Evolutionary conservation across 2,797 vertebrate genomes (phyloP), one percentile per base, ranked within the genome.

Genomic region (Percopsis omiscomaycus): DNA sequence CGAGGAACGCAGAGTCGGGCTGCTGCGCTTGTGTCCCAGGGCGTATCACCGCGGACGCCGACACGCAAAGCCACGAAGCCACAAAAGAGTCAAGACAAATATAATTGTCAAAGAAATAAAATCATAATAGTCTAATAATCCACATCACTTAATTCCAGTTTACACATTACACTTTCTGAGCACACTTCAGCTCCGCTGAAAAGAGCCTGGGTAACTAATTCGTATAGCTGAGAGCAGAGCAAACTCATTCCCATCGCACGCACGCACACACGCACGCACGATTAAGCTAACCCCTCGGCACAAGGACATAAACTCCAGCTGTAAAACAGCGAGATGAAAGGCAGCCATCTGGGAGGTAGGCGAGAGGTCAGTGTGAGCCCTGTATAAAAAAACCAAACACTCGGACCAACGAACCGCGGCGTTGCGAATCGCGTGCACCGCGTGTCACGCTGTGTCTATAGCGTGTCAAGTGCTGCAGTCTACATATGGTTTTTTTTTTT

Each of bases 301-400:
- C 50, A 22, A 11, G 13, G 4, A 29, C 32, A 9, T 14, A 14
- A 32, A 22, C 57, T 16, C 50, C 58, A 64, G 68, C 69, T 80
- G 51, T 10, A 59, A 66, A 1, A 59, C 63, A 49, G 28, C 0
- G 59, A 68, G 65, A 65, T 55, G 48, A 69, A 64, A 72, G 62
- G 73, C 66, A 44, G 73, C 69, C 74, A 76, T 68, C 68, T 73
- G 78, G 80, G 77, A 83, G 57, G 57, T 10, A 45, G 68, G 57
- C 30, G 59, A 68, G 55, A 71, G 77, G 78, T 80, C 76, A 84
- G 73, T 0, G 48, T 6, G 51, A 66, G 66, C 5, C 48, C 37
- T 61, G n/a, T 6, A 29, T 2, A 6, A 30, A 9, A 14, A 9
- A 15, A 71, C 75, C 65, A 67, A 75, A 81, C 63, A 65, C 61